Evolutionary conservation across 2,113 vertebrate species (phyloP).

Genomic region (Leptodactylus fuscus): DNA sequence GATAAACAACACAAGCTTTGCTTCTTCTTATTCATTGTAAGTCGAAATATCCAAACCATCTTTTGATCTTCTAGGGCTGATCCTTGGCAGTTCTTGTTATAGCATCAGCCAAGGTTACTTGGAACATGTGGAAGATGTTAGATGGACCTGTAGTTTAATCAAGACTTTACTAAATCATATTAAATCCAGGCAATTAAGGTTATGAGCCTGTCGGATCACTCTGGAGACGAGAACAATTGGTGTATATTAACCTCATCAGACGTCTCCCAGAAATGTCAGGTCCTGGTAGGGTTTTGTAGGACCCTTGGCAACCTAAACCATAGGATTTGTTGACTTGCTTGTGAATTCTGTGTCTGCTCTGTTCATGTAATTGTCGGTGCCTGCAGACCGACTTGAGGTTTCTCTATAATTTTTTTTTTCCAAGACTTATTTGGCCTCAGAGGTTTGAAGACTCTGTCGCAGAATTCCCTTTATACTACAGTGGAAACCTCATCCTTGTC

Average conservation of each 20-base stretch:
- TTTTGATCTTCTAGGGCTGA: neutral
- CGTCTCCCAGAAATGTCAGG: neutral
- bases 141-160: neutral
- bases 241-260: neutral
- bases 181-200: neutral
- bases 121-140: slow-evolving; percentile 15
- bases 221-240: neutral
- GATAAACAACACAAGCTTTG: neutral
- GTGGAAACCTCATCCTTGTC: neutral
- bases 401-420: neutral
- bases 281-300: neutral
- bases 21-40: neutral
- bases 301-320: neutral
- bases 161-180: neutral
- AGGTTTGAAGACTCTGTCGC: neutral
- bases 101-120: neutral
- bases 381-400: neutral
- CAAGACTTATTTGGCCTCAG: neutral
- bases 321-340: neutral
- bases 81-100: neutral
- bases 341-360: neutral
- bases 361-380: neutral
- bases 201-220: neutral
- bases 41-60: neutral
- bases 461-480: neutral